phyloP scores from a whole-genome alignment of 2,888 invertebrate species.

The Epirrhoe tristata region DNA sequence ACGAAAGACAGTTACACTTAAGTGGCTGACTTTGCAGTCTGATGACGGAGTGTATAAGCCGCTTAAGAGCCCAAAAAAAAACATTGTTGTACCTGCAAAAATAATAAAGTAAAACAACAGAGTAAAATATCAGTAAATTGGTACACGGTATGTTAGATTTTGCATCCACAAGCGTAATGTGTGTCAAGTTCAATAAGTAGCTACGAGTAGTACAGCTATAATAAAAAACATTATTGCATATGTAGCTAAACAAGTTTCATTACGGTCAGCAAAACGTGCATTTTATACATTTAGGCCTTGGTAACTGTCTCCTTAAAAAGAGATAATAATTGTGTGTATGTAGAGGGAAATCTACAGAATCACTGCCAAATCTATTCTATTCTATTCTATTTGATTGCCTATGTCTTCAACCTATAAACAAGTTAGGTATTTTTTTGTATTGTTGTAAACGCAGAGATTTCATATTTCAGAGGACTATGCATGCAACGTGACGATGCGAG shows the following conservation, averaged over 20 bases:
- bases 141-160: neutral
- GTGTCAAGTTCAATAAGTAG: constrained; percentile 53
- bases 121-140: neutral
- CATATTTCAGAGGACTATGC: constrained; percentile 85
- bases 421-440: too few relatives aligned
- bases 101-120: neutral
- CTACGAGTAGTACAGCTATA: constrained; percentile 33
- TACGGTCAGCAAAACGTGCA: constrained; percentile 16
- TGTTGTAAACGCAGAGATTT: neutral
- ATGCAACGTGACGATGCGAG: constrained; percentile 87
- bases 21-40: too few relatives aligned
- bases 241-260: constrained; percentile 31
- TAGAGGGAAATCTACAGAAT: too few relatives aligned
- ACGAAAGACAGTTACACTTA: too few relatives aligned
- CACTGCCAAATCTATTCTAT: too few relatives aligned
- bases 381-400: too few relatives aligned
- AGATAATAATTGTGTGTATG: too few relatives aligned
- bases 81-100: too few relatives aligned
- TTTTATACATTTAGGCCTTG: neutral
- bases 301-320: too few relatives aligned
- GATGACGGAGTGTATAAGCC: too few relatives aligned
- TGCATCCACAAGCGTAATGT: constrained; percentile 30
- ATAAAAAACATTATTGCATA: constrained; percentile 36
- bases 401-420: too few relatives aligned
- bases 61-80: too few relatives aligned